These are phyloP conservation scores for Dendrolimus punctatus DNA, from an alignment of 1,140 invertebrate genomes.

Conservation along the genomic window DNA sequence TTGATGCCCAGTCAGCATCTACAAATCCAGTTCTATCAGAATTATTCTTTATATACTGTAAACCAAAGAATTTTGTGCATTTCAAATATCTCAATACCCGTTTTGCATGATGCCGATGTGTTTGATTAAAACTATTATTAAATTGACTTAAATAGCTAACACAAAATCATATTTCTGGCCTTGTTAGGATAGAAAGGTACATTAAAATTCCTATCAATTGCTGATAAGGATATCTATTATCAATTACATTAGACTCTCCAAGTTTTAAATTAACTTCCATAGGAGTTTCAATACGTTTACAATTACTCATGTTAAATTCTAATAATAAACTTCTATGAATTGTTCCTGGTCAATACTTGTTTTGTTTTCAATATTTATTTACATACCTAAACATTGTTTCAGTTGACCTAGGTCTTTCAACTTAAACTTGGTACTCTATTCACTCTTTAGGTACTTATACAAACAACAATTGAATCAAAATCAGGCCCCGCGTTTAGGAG, in stretches of 20 bases:
- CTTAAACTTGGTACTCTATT: too few relatives aligned
- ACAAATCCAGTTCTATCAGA: background rate
- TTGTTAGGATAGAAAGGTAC: background rate
- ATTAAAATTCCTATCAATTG: conserved; percentile 2
- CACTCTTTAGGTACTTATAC: too few relatives aligned
- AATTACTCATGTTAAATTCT: conserved; percentile 1
- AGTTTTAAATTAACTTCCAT: conserved; percentile 4
- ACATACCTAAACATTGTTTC: conserved; percentile 1
- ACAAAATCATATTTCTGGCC: background rate
- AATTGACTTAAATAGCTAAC: conserved; percentile 2
- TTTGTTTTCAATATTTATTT: background rate
- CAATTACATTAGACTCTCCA: background rate
- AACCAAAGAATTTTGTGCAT: background rate
- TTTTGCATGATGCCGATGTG: conserved; percentile 1
- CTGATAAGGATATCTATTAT: background rate
- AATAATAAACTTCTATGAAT: background rate
- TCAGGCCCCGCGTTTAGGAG: too few relatives aligned
- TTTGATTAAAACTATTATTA: too few relatives aligned
- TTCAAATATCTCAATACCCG: conserved; percentile 1
- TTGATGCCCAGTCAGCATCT: conserved; percentile 2
- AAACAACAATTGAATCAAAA: too few relatives aligned
- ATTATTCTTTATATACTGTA: background rate
- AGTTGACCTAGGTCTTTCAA: too few relatives aligned
- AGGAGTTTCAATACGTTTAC: background rate
- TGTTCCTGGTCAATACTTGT: background rate